Evolutionary conservation across 2,113 vertebrate genomes (phyloP).

Genomic region (Arvicanthis niloticus): DNA sequence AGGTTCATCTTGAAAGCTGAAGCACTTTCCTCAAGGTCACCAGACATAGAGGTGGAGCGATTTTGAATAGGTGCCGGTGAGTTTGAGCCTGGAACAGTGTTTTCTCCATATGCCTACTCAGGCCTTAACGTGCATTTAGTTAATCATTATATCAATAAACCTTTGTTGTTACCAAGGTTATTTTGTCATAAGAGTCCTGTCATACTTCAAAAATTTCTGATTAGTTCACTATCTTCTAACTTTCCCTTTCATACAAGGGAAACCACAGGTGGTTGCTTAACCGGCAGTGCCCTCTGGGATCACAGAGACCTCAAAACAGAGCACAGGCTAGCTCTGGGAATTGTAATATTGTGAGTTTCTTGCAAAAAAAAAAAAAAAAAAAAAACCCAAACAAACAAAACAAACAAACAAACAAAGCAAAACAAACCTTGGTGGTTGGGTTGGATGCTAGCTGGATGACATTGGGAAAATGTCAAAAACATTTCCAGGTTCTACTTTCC

Average conservation of each 20-base stretch:
- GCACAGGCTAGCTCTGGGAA: not conserved
- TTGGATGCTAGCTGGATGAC: slow-evolving; percentile 47
- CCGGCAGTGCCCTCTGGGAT: not conserved
- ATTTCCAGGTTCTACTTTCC: slow-evolving; percentile 53
- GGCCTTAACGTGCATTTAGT: slow-evolving; percentile 24
- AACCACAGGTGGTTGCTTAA: not conserved
- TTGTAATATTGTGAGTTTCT: slow-evolving; percentile 62
- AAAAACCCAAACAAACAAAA: not conserved
- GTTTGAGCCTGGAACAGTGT: not conserved
- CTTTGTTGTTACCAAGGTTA: slow-evolving; percentile 21
- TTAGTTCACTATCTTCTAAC: slow-evolving; percentile 16
- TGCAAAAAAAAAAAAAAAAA: not conserved
- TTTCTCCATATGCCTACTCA: slow-evolving; percentile 12
- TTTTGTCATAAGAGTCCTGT: slow-evolving; percentile 13
- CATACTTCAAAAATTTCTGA: slow-evolving; percentile 11
- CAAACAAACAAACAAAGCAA: not conserved
- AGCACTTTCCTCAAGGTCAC: slow-evolving; percentile 13
- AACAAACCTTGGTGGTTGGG: slow-evolving; percentile 53
- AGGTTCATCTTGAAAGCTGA: not conserved
- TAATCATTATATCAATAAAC: slow-evolving; percentile 31
- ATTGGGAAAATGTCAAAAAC: slow-evolving; percentile 47
- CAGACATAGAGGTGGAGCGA: not conserved
- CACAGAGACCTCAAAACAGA: not conserved
- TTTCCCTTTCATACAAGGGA: slow-evolving; percentile 14
- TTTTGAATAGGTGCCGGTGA: not conserved